Base-by-base conservation (phyloP, 2,888 invertebrate genomes). In the Pseudococcus jackbeardsleyi region DNA sequence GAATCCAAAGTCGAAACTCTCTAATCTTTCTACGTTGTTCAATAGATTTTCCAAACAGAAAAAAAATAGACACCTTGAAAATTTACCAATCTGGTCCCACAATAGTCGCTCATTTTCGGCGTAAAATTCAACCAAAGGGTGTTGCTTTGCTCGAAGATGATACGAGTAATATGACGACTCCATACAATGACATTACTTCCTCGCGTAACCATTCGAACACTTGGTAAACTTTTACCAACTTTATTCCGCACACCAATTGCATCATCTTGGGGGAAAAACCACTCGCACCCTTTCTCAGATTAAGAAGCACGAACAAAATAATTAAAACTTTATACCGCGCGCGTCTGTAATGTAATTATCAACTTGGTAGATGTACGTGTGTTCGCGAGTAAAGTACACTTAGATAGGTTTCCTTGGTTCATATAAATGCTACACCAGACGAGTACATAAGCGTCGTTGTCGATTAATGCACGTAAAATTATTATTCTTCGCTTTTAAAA, bases 221-320 rank as follows among this genome's bases (percentile, higher is more conserved):
- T 64, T 22, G 11, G 64, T 12, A 9, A 64, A 64, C 64, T 64
- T 64, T 64, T 22, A 19, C 11, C 64, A 64, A 64, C 64, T 64
- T 64, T 64, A 19, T 22, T 64, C 19, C 64, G 64, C 22, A 64
- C 64, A 64, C 64, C 22, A 22, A 64, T 64, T 22, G 64, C 64
- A 64, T 22, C 64, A 9, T 22, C 9, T 64, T 64, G 19, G 42
- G 42, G 42, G 8, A 64, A 64, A 64, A 64, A 54, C 54, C 22
- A 6, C 64, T 22, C 22, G 19, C 64, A 22, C 22, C 9, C 64
- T 64, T 19, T 22, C 19, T 11, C 17, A 72, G 72, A 72, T 72
- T 33, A 72, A 72, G 72, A 72, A 72, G 72, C 72, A 72, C 72
- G 72, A 72, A 72, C 72, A 33, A 72, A 72, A 72, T 72, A 72